Conservation (phyloP, 2,113 vertebrate genomes). For the Junco hyemalis region DNA sequence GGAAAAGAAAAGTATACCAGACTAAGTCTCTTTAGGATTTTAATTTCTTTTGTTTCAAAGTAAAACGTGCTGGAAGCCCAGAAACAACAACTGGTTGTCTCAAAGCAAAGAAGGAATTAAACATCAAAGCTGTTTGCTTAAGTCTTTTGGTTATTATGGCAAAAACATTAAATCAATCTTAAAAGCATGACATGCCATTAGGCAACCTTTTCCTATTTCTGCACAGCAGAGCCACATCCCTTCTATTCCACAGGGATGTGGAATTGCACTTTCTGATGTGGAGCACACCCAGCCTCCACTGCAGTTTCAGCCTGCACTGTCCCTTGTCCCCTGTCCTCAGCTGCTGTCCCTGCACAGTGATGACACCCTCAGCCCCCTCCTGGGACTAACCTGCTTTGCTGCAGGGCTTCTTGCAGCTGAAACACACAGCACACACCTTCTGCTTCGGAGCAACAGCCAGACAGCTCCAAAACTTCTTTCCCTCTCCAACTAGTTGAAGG, state of each 20-base stretch:
- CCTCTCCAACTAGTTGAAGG: neutral
- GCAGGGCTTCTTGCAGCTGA: conserved; percentile 68
- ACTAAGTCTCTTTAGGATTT: neutral
- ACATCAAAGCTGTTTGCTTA: conserved; percentile 26
- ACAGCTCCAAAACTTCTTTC: conserved; percentile 28
- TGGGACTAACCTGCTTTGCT: conserved; percentile 56
- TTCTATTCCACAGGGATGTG: neutral
- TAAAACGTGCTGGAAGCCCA: neutral
- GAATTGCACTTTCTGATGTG: neutral
- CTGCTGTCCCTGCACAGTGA: conserved; percentile 48
- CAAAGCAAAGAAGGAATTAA: conserved; percentile 44
- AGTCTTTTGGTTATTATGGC: conserved; percentile 31
- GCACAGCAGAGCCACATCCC: neutral
- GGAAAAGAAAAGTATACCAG: neutral
- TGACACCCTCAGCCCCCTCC: conserved; percentile 55
- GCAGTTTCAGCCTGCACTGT: conserved; percentile 65
- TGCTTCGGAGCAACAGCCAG: conserved; percentile 56
- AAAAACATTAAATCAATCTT: conserved; percentile 46
- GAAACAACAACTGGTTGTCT: neutral
- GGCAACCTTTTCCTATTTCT: neutral
- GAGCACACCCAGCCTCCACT: conserved; percentile 13
- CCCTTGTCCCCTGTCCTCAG: conserved; percentile 62
- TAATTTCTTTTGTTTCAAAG: conserved; percentile 22
- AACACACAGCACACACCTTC: conserved; percentile 32
- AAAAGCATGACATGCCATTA: conserved; percentile 10